Evolutionary conservation across 2,113 vertebrate genomes (phyloP).

Genomic region (Nerophis ophidion): DNA sequence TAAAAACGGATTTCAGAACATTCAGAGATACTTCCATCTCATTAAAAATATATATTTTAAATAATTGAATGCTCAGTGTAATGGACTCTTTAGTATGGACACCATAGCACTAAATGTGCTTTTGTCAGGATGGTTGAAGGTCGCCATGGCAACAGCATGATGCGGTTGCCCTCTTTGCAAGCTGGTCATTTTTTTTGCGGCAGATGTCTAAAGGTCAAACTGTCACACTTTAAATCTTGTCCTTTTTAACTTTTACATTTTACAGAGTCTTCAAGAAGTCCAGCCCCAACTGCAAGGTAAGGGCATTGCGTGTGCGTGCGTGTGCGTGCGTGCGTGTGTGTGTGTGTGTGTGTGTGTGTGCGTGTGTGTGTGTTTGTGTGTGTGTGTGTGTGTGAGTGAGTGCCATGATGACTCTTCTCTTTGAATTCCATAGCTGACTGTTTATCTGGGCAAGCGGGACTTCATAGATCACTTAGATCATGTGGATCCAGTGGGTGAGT

Average conservation of each 20-base stretch:
- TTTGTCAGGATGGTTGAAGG: too few relatives aligned
- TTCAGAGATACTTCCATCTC: too few relatives aligned
- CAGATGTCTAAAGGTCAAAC: too few relatives aligned
- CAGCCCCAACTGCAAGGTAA: conserved; percentile 44
- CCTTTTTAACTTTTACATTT: not conserved
- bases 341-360: not conserved
- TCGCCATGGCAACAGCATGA: too few relatives aligned
- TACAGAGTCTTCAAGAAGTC: conserved; percentile 53
- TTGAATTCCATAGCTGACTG: conserved; percentile 48
- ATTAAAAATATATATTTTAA: too few relatives aligned
- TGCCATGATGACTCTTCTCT: not conserved
- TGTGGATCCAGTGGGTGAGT: conserved; percentile 74
- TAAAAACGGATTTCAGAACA: too few relatives aligned
- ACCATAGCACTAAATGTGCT: too few relatives aligned
- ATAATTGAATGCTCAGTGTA: too few relatives aligned
- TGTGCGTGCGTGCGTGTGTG: not conserved
- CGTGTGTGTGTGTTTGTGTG: conserved; percentile 3
- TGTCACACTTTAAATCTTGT: too few relatives aligned
- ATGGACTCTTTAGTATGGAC: too few relatives aligned
- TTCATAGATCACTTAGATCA: conserved; percentile 77
- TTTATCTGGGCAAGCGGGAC: conserved; percentile 77
- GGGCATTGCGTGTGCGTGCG: not conserved
- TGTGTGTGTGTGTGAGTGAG: conserved; percentile 8
- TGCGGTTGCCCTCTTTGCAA: too few relatives aligned
- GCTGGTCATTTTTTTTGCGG: too few relatives aligned